These are phyloP conservation scores for Distichodus sexfasciatus DNA, from an alignment of 2,797 vertebrate species.

Conservation along the genomic window DNA sequence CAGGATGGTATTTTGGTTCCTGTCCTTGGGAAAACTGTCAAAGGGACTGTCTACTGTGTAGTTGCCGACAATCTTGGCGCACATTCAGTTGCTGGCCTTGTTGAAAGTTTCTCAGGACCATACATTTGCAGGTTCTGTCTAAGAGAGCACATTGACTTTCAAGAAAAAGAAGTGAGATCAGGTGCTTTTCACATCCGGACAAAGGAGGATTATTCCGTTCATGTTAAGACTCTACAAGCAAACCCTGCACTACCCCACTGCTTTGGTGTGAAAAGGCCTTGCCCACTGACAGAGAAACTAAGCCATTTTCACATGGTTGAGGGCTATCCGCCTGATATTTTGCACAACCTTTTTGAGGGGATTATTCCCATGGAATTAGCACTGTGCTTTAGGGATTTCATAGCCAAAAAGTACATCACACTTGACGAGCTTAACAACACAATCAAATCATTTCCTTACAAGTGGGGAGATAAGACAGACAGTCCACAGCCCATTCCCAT, in stretches of 20 bases:
- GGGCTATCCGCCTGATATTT: constrained; percentile 24
- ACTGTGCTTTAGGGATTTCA: constrained; percentile 20
- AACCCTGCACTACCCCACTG: constrained; percentile 1
- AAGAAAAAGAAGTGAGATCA: constrained; percentile 32
- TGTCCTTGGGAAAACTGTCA: not conserved
- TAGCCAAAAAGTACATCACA: constrained; percentile 2
- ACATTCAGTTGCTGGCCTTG: constrained; percentile 24
- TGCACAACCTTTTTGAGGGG: constrained; percentile 10
- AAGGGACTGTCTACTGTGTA: constrained; percentile 29
- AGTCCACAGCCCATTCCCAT: constrained; percentile 24
- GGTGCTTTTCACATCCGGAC: constrained; percentile 13
- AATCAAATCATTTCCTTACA: constrained; percentile 24
- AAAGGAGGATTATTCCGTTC: constrained; percentile 15
- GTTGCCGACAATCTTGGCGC: constrained; percentile 34
- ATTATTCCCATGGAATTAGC: constrained; percentile 12
- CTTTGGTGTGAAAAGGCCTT: no score
- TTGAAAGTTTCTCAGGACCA: constrained; percentile 38
- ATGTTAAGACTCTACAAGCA: constrained; percentile 8
- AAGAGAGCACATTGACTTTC: constrained; percentile 10
- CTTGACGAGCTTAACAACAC: constrained; percentile 20
- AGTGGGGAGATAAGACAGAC: constrained; percentile 32
- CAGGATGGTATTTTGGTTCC: constrained; percentile 14
- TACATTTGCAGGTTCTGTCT: constrained; percentile 41
- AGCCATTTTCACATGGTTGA: constrained; percentile 29
- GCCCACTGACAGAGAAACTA: constrained; percentile 29